Conservation (phyloP, 2,797 vertebrate genomes). For the Balearica regulorum region DNA sequence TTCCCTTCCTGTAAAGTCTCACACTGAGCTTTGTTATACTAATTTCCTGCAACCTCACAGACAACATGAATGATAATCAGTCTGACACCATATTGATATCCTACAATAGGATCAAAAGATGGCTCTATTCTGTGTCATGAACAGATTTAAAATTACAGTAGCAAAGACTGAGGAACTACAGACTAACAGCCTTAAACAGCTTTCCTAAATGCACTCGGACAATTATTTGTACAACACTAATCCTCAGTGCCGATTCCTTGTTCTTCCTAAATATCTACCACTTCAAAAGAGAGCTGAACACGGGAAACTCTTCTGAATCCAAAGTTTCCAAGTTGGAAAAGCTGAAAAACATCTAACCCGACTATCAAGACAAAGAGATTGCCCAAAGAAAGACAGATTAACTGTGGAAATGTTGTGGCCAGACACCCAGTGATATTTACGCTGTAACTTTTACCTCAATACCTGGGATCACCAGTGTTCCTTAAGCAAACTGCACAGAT, state of each 20-base stretch:
- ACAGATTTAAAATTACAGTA: background rate
- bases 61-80: background rate
- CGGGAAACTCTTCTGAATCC: background rate
- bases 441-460: background rate
- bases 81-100: background rate
- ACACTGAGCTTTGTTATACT: background rate
- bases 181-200: background rate
- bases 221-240: background rate
- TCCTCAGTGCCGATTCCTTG: background rate
- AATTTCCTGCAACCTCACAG: fast-evolving
- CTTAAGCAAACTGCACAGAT: background rate
- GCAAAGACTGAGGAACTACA: background rate
- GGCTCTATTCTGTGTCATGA: background rate
- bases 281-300: background rate
- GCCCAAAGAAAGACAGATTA: background rate
- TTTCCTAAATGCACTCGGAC: background rate
- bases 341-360: background rate
- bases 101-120: background rate
- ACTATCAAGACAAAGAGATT: background rate
- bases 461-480: background rate
- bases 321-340: background rate
- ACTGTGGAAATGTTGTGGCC: fast-evolving
- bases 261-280: background rate
- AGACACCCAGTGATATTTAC: background rate
- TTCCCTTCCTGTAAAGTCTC: background rate